Base-by-base conservation (phyloP, 1,140 invertebrate species). In the Magallana angulata region DNA sequence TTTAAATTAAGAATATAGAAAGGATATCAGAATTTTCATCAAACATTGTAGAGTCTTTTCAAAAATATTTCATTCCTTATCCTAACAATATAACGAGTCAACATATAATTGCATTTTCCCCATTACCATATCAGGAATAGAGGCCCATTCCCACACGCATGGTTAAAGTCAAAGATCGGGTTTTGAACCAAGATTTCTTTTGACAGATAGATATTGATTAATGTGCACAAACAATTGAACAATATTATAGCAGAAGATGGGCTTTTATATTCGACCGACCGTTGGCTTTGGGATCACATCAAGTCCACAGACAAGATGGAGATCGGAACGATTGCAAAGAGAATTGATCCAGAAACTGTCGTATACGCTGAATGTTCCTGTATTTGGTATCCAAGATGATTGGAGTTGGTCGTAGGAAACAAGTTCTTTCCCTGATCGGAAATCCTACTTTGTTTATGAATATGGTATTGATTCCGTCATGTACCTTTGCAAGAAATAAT, bases 141-240 rank as follows among this genome's bases (percentile, higher is more conserved):
- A 48, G 68, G 36, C 60, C 36, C 14, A 12, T 30, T 76, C 68
- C 7, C 68, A 76, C 68, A 30, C 68, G 68, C 68, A 76, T 30
- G 68, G 68, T 76, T 76, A 76, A 76, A 30, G 68, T 76, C 68
- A 76, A 76, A 76, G 68, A 76, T 76, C 68, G 68, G 68, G 64
- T 18, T 76, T 76, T 76, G 68, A 76, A 76, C 68, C 24, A 76
- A 76, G 68, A 76, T 76, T 76, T 76, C 68, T 30, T 76, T 76
- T 76, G 68, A 76, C 68, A 76, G 68, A 30, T 76, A 76, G 30
- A 76, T 76, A 76, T 76, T 76, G 68, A 76, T 76, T 76, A 30
- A 76, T 76, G 18, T 76, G 68, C 68, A 30, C 68, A 76, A 76
- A 76, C 68, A 76, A 76, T 76, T 76, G 68, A 76, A 76, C 68